Conservation (phyloP, 2,797 vertebrate genomes). For the Molothrus ater region DNA sequence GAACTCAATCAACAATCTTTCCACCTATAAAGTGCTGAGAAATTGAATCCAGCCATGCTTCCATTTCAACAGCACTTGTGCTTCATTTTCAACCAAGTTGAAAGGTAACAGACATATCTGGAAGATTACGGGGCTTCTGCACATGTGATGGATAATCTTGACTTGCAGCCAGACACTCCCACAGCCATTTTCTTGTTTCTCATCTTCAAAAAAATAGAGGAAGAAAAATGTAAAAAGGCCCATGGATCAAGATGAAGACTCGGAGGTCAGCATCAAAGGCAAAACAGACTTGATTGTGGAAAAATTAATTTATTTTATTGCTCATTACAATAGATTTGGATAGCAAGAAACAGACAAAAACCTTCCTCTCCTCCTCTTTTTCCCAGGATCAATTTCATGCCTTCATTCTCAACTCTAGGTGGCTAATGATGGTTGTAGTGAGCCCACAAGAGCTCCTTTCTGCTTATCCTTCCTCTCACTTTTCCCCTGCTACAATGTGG, state of each 20-base stretch:
- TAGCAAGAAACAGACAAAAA: background rate
- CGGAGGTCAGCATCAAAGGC: background rate
- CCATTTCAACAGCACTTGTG: background rate
- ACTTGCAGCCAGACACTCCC: background rate
- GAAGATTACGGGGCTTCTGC: background rate
- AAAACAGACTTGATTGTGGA: background rate
- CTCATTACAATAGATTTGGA: background rate
- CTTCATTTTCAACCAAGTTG: background rate
- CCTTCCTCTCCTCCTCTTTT: background rate
- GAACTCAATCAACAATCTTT: background rate
- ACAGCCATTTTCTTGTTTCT: background rate
- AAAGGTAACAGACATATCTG: background rate
- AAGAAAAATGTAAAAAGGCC: background rate
- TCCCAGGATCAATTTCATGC: background rate
- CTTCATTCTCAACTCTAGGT: background rate
- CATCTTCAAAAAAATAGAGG: background rate
- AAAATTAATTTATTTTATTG: background rate
- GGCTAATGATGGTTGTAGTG: accelerated
- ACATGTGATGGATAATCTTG: background rate
- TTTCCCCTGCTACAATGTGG: accelerated
- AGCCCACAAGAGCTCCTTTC: background rate
- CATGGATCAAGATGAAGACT: background rate
- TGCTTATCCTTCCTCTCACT: background rate
- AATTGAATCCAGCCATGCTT: background rate
- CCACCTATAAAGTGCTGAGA: background rate